A percentile compares a stretch with the other conserved stretches of the same genome.
phyloP scores from a whole-genome alignment of 2,797 vertebrate genomes.

The Hypotaenidia philippensis region DNA sequence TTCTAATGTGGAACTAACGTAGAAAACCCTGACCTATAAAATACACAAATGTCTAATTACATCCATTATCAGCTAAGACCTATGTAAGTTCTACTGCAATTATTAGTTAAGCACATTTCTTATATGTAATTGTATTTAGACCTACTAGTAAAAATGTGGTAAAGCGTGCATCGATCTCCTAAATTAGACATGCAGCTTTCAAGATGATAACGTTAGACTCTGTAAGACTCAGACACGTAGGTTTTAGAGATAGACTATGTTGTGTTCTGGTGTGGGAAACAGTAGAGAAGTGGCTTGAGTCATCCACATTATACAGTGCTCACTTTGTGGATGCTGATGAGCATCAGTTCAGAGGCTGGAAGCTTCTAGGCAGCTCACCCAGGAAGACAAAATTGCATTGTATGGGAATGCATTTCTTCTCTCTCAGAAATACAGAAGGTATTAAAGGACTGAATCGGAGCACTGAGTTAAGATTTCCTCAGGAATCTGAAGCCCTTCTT shows the following conservation, averaged over 20 bases:
- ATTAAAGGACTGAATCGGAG: slow-evolving; percentile 51
- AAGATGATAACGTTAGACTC: not conserved
- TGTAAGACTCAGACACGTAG: not conserved
- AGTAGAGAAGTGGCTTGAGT: not conserved
- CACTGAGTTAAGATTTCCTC: slow-evolving; percentile 6
- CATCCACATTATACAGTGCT: not conserved
- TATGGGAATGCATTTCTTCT: slow-evolving; percentile 14
- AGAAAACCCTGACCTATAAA: slow-evolving; percentile 23
- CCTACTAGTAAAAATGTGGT: not conserved
- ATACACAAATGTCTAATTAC: slow-evolving; percentile 26
- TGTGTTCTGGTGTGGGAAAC: not conserved
- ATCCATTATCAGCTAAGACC: not conserved
- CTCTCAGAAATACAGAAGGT: slow-evolving; percentile 37
- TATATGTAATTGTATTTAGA: not conserved
- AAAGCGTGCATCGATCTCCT: not conserved
- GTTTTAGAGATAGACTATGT: not conserved
- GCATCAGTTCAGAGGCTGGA: not conserved
- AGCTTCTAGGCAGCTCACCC: not conserved
- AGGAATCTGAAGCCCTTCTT: not conserved
- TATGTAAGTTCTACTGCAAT: not conserved
- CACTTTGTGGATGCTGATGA: not conserved
- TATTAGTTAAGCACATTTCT: slow-evolving; percentile 10
- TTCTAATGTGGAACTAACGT: not conserved
- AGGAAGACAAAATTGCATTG: not conserved
- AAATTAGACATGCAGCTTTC: not conserved